A percentile compares a stretch with the other conserved stretches of the same genome.
phyloP scores from a whole-genome alignment of 2,888 invertebrate species.

The Acronicta alni region DNA sequence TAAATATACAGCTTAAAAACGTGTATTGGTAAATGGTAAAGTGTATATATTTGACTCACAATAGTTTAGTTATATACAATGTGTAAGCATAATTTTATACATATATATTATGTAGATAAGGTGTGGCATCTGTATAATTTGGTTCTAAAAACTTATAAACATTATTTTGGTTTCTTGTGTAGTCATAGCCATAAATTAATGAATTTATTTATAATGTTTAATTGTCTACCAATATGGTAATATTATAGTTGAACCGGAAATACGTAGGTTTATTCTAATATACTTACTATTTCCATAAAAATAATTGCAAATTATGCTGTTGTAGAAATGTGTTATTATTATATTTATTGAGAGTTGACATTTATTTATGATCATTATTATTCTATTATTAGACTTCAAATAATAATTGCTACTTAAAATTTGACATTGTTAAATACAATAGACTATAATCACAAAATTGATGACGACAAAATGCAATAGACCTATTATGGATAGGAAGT shows the following conservation, averaged over 20 bases:
- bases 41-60: conserved; percentile 57
- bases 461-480: conserved; percentile 14
- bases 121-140: conserved; percentile 31
- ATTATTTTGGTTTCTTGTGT: conserved; percentile 30
- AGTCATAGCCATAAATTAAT: conserved; percentile 10
- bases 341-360: not conserved
- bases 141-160: conserved; percentile 44
- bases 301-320: too few species aligned
- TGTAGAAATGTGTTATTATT: too few species aligned
- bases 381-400: conserved; percentile 17
- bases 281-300: not conserved
- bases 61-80: conserved; percentile 61
- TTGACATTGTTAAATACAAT: conserved; percentile 22
- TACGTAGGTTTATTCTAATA: not conserved
- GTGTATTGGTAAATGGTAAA: conserved; percentile 7
- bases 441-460: conserved; percentile 8
- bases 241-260: not conserved
- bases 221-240: not conserved
- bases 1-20: not conserved
- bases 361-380: conserved; percentile 5
- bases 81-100: conserved; percentile 75
- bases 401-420: conserved; percentile 24
- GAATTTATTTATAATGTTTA: not conserved
- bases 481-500: too few species aligned
- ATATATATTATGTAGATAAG: conserved; percentile 53